Evolutionary conservation across 1,140 invertebrate genomes (phyloP).

Genomic region (Sitodiplosis mosellana): DNA sequence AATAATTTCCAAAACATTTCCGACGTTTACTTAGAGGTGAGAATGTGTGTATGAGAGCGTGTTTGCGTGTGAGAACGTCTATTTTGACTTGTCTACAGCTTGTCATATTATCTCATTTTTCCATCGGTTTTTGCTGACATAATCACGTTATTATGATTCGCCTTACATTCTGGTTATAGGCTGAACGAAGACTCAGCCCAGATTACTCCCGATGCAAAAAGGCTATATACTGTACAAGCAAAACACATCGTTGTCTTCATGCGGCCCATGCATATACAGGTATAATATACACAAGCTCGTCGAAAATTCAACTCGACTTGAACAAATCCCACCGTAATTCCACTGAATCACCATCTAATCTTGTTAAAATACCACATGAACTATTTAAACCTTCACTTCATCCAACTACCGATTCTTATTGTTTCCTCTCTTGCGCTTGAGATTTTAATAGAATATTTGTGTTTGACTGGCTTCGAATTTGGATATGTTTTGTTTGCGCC

Average conservation of each 20-base stretch:
- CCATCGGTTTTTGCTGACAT: not conserved
- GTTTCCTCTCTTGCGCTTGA: too few relatives aligned
- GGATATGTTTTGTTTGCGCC: too few relatives aligned
- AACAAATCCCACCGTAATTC: too few relatives aligned
- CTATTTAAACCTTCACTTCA: too few relatives aligned
- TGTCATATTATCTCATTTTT: not conserved
- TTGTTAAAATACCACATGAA: too few relatives aligned
- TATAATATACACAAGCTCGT: not conserved
- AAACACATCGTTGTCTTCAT: slow-evolving; percentile 72
- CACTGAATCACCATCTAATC: too few relatives aligned
- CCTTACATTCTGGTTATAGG: slow-evolving; percentile 9
- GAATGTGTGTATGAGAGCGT: slow-evolving; percentile 8
- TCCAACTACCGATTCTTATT: too few relatives aligned
- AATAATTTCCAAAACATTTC: slow-evolving; percentile 27
- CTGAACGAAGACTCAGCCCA: slow-evolving; percentile 31
- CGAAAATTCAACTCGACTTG: not conserved
- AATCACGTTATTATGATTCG: not conserved
- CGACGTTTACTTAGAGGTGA: slow-evolving; percentile 26
- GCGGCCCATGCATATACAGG: slow-evolving; percentile 80
- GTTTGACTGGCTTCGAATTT: too few relatives aligned
- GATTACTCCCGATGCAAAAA: slow-evolving; percentile 33
- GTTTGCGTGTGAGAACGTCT: not conserved
- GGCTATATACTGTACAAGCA: slow-evolving; percentile 49
- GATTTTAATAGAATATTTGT: too few relatives aligned
- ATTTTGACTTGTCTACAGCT: not conserved